phyloP scores from a whole-genome alignment of 2,888 invertebrate species.

The Trissonchulus sp. region DNA sequence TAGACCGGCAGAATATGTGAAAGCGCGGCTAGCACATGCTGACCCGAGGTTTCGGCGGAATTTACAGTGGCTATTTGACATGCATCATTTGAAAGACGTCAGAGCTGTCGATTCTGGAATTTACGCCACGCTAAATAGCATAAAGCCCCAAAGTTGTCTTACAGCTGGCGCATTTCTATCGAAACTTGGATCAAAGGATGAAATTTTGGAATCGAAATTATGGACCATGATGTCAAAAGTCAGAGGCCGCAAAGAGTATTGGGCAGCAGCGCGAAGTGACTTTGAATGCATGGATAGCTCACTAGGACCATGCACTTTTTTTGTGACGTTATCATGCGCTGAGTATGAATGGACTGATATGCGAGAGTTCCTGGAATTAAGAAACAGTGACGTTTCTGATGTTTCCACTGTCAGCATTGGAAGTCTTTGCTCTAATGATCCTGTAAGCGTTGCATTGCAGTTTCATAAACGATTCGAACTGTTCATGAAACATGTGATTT shows the following conservation, averaged over 20 bases:
- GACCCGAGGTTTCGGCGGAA: constrained; percentile 10
- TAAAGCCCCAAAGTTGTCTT: not conserved
- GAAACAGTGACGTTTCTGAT: not conserved
- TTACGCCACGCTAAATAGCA: not conserved
- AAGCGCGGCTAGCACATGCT: too few relatives aligned
- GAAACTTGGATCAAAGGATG: too few relatives aligned
- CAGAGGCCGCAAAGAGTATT: not conserved
- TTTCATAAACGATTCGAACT: not conserved
- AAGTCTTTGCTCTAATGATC: not conserved
- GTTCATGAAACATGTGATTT: not conserved
- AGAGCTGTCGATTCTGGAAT: not conserved
- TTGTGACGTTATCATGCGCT: not conserved
- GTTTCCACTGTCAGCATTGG: not conserved
- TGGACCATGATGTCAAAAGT: not conserved
- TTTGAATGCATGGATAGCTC: not conserved
- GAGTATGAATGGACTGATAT: not conserved
- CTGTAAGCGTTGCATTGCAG: not conserved
- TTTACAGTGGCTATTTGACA: not conserved
- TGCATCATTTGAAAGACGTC: not conserved
- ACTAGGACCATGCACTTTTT: not conserved
- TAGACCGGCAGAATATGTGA: too few relatives aligned
- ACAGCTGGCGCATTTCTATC: too few relatives aligned
- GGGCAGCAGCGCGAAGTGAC: not conserved
- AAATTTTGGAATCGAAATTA: not conserved
- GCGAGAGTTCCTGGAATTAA: not conserved